Base-by-base conservation (phyloP, 2,888 invertebrate genomes). In the Caenorhabditis imperialis region DNA sequence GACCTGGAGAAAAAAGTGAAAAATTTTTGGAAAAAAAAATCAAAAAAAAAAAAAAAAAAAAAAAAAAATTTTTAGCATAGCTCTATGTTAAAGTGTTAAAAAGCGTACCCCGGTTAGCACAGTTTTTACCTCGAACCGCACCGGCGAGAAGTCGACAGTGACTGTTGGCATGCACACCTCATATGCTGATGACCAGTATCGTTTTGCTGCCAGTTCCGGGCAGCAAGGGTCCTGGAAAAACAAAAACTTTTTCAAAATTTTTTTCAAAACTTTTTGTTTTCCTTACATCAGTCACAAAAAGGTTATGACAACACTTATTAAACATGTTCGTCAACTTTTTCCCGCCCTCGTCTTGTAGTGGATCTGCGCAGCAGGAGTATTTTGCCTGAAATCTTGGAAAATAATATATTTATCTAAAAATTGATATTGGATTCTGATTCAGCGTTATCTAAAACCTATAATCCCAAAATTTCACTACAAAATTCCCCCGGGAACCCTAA, bases 141-240 rank as follows among this genome's bases (percentile, higher is more conserved):
- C 67, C 1, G 67, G 69, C 8, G 70, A 62, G n/a, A 72, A 81
- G 48, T 82, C 77, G 8, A 82, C 74, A 12, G 75, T 51, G 12
- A 78, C 74, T 48, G 84, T 86, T n/a, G 88, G 88, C 54, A 85
- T 79, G 58, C 88, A 88, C 18, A 88, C 75, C 53, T 88, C 88
- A 61, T 84, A 79, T 2, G 85, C 82, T 6, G 75, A 58, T 12
- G 76, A 63, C 88, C 88, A 88, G 44, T 87, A 85, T 7, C 75
- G 63, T 7, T 22, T 44, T 1, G 86, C 84, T n/a, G 83, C 76
- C 12, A 63, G 45, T 14, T 58, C 51, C 5, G 84, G 81, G 50
- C 87, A 87, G 48, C 87, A 87, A 7, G 76, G 63, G 58, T 85
- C 84, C 84, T 86, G 60, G n/a, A 80, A 73, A 45, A 30, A n/a